Conservation (phyloP, 2,888 invertebrate genomes). For the Caenorhabditis virilis region DNA sequence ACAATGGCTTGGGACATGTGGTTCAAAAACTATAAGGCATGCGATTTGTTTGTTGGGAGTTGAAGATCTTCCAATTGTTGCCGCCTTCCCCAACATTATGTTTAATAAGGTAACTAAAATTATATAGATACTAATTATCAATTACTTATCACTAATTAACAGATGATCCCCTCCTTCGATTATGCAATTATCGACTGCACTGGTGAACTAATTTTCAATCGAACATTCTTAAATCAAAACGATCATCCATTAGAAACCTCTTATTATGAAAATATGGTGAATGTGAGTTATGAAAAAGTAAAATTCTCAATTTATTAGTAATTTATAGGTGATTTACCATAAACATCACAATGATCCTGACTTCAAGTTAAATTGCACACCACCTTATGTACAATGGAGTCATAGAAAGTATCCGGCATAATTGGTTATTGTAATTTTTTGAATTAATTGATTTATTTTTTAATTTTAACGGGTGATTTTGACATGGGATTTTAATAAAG, state of each 20-base stretch:
- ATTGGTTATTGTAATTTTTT: neutral
- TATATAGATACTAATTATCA: no score
- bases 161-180: slow-evolving; percentile 46
- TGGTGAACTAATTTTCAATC: slow-evolving; percentile 45
- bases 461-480: neutral
- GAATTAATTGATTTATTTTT: no score
- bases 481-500: no score
- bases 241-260: slow-evolving; percentile 29
- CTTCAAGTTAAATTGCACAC: slow-evolving; percentile 20
- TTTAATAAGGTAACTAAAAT: slow-evolving; percentile 43
- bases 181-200: slow-evolving; percentile 41
- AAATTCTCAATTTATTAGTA: neutral
- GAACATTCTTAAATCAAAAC: slow-evolving; percentile 30
- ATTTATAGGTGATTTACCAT: slow-evolving; percentile 27
- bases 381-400: slow-evolving; percentile 19
- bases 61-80: slow-evolving; percentile 26
- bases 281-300: slow-evolving; percentile 19
- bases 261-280: slow-evolving; percentile 37
- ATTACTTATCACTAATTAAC: slow-evolving; percentile 1
- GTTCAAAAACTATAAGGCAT: slow-evolving; percentile 14
- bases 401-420: neutral
- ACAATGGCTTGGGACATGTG: slow-evolving; percentile 35
- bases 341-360: slow-evolving; percentile 14
- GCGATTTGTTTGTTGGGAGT: slow-evolving; percentile 39
- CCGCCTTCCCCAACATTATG: slow-evolving; percentile 30